Percentiles rank a stretch among this genome's conserved stretches.
These are phyloP conservation scores for Turritopsis rubra DNA, from an alignment of 30 jellyfish, hydroid and myxozoan genomes.

Conservation along the genomic window DNA sequence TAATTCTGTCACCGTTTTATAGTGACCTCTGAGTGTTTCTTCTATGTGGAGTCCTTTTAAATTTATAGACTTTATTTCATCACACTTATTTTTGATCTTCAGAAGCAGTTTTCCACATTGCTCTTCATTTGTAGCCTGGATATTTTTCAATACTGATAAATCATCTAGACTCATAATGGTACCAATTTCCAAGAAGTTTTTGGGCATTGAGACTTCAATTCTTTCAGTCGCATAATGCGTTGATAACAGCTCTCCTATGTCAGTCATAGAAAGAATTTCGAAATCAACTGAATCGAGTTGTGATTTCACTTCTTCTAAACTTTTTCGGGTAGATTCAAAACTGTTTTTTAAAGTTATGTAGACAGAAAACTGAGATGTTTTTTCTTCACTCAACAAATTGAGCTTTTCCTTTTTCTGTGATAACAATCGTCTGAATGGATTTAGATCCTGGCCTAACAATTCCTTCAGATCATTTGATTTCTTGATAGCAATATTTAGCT, in stretches of 20 bases:
- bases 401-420: background rate
- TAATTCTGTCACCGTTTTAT: background rate
- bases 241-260: background rate
- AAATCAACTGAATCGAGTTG: background rate
- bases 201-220: background rate
- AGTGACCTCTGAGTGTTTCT: background rate
- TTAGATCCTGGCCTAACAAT: background rate
- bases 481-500: background rate
- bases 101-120: background rate
- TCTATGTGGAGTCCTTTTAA: background rate
- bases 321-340: background rate
- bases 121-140: background rate
- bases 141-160: background rate
- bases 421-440: background rate
- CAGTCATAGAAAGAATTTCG: background rate
- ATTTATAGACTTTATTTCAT: background rate
- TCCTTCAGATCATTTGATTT: background rate
- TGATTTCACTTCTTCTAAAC: background rate
- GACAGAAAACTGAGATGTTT: background rate
- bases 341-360: background rate
- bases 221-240: background rate
- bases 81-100: background rate
- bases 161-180: background rate
- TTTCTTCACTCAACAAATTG: background rate
- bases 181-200: background rate